phyloP scores from a whole-genome alignment of 2,888 invertebrate genomes.

The Campopleginae sp. region DNA sequence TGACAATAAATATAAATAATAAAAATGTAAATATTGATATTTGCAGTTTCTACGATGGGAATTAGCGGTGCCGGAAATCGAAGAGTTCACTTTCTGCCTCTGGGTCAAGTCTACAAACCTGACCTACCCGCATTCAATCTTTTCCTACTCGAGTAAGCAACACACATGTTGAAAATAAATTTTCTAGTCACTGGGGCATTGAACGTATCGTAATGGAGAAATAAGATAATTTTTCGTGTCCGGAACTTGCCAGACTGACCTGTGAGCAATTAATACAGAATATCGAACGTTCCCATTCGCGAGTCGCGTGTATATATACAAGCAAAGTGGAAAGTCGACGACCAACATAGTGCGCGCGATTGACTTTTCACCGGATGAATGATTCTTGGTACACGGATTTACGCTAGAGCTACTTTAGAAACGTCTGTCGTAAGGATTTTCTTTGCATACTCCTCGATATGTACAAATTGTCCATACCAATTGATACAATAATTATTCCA shows the following conservation, averaged over 20 bases:
- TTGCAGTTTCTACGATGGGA: slow-evolving; percentile 85
- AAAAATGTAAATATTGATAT: slow-evolving; percentile 46
- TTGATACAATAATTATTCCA: neutral
- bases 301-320: slow-evolving; percentile 9
- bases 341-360: slow-evolving; percentile 11
- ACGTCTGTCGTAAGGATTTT: neutral
- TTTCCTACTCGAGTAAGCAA: slow-evolving; percentile 87
- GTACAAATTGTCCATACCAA: neutral
- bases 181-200: neutral
- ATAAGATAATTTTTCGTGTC: neutral
- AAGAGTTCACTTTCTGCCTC: slow-evolving; percentile 86
- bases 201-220: neutral
- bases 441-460: neutral
- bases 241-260: too few relatives aligned
- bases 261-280: slow-evolving; percentile 17
- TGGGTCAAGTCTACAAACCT: slow-evolving; percentile 85
- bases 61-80: slow-evolving; percentile 84
- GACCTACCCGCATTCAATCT: slow-evolving; percentile 85
- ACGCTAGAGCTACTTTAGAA: slow-evolving; percentile 32
- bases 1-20: neutral
- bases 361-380: slow-evolving; percentile 48
- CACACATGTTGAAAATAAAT: slow-evolving; percentile 1
- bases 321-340: slow-evolving; percentile 60
- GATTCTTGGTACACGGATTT: slow-evolving; percentile 31
- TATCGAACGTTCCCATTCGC: slow-evolving; percentile 15